These are phyloP conservation scores for Smittia aterrima DNA, from an alignment of 2,888 invertebrate genomes.

Conservation along the genomic window DNA sequence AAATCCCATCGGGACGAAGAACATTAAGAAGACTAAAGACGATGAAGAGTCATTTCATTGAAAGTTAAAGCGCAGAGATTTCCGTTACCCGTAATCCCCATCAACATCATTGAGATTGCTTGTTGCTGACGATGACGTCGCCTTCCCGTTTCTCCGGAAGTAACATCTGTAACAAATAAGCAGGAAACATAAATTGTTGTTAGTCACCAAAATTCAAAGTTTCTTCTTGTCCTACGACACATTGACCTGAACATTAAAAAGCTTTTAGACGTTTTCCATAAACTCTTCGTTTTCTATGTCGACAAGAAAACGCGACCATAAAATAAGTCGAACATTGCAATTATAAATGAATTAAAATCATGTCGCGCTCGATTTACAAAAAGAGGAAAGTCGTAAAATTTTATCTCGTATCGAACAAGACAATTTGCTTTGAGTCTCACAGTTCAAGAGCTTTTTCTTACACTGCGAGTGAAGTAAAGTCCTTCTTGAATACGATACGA, in stretches of 20 bases:
- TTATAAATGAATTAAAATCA: neutral
- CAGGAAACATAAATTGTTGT: neutral
- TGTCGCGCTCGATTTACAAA: neutral
- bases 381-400: neutral
- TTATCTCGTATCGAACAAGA: too few relatives aligned
- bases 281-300: neutral
- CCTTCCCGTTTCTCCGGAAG: neutral
- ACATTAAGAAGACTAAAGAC: constrained; percentile 54
- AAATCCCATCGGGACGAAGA: constrained; percentile 63
- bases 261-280: neutral
- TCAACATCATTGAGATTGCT: neutral
- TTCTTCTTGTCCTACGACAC: neutral
- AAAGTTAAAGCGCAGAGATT: neutral
- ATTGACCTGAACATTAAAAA: constrained; percentile 8
- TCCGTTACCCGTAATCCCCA: neutral
- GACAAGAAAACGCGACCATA: neutral
- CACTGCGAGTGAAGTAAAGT: too few relatives aligned
- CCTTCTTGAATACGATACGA: too few relatives aligned
- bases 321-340: neutral
- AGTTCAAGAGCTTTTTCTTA: too few relatives aligned
- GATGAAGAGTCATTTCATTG: neutral
- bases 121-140: neutral
- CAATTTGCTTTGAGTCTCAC: too few relatives aligned
- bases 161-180: neutral
- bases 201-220: neutral